phyloP scores from a whole-genome alignment of 2,888 invertebrate species.

The Drymonia ruficornis region DNA sequence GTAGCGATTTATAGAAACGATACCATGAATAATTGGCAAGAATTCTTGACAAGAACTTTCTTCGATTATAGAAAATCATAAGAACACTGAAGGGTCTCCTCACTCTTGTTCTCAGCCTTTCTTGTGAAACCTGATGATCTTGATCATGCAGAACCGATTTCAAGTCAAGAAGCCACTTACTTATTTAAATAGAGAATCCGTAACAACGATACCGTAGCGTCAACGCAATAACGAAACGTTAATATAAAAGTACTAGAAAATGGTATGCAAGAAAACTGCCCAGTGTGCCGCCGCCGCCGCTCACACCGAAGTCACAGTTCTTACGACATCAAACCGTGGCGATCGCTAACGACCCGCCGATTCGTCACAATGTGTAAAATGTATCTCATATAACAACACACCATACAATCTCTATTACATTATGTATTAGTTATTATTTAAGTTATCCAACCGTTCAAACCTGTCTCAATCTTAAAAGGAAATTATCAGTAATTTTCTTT shows the following conservation, averaged over 20 bases:
- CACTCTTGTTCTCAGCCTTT: no score
- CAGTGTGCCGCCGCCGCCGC: slow-evolving; percentile 36
- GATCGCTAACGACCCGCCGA: slow-evolving; percentile 67
- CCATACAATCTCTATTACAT: slow-evolving; percentile 45
- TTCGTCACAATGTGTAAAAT: slow-evolving; percentile 75
- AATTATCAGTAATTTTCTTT: no score
- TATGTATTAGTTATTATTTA: slow-evolving; percentile 40
- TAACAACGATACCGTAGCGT: no score
- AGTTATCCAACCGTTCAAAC: slow-evolving; percentile 10
- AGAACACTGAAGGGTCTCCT: no score
- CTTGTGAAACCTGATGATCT: no score
- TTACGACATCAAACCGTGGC: slow-evolving; percentile 67
- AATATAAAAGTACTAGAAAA: background rate
- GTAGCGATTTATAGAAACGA: no score
- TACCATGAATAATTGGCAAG: no score
- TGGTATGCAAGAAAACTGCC: slow-evolving; percentile 29
- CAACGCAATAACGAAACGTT: background rate
- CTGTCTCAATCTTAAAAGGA: background rate
- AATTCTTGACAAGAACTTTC: no score
- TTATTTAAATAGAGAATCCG: no score
- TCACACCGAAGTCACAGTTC: slow-evolving; percentile 51
- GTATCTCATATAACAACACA: slow-evolving; percentile 70
- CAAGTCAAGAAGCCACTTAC: no score
- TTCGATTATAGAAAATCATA: background rate
- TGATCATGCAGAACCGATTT: no score